Conservation (phyloP, 2,797 vertebrate species). For the Hydrolagus colliei region DNA sequence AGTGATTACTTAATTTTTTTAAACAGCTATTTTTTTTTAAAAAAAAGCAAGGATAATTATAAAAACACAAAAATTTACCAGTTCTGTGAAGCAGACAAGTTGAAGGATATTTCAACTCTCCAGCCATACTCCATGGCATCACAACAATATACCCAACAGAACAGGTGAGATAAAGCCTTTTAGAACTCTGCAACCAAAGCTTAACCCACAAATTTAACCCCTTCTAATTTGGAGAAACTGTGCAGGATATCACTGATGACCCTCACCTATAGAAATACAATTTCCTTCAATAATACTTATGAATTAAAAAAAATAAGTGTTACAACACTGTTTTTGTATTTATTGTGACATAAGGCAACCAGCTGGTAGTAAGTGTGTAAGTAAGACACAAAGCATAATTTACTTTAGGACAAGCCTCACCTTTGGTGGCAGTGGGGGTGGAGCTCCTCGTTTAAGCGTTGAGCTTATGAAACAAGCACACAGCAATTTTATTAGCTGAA, state of each 20-base stretch:
- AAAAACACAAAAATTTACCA: too few relatives aligned
- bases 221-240: conserved; percentile 1
- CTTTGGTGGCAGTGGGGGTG: conserved; percentile 89
- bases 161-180: too few relatives aligned
- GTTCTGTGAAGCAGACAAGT: too few relatives aligned
- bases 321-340: too few relatives aligned
- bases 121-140: too few relatives aligned
- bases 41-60: too few relatives aligned
- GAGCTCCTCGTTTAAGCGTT: conserved; percentile 74
- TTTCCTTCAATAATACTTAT: background rate
- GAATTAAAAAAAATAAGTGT: too few relatives aligned
- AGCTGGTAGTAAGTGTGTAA: background rate
- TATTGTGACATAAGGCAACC: background rate
- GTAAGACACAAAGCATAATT: background rate
- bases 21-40: too few relatives aligned
- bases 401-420: conserved; percentile 50
- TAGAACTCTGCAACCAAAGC: background rate
- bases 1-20: too few relatives aligned
- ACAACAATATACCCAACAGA: too few relatives aligned
- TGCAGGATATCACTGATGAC: background rate
- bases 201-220: background rate
- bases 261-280: background rate
- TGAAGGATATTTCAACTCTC: too few relatives aligned
- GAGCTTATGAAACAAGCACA: conserved; percentile 55
- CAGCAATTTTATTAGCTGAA: background rate